These are phyloP conservation scores for Menidia beryllina DNA, from an alignment of 2,113 vertebrate species.

Conservation along the genomic window DNA sequence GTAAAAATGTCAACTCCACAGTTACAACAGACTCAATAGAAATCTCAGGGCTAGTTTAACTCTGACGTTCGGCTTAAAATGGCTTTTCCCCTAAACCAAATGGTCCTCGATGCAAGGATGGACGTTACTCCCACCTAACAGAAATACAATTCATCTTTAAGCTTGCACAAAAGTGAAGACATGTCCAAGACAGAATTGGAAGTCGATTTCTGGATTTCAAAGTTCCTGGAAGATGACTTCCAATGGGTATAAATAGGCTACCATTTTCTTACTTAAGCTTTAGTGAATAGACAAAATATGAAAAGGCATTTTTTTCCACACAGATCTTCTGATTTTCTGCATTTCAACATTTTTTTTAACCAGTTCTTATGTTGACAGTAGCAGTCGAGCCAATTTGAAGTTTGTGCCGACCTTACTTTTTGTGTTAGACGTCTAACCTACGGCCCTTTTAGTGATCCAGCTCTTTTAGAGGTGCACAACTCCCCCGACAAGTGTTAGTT, in stretches of 20 bases:
- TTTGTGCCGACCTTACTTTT: constrained; percentile 5
- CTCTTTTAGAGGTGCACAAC: constrained; percentile 7
- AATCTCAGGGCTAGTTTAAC: neutral
- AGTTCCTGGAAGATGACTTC: neutral
- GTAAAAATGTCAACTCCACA: too few relatives aligned
- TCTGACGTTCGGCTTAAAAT: neutral
- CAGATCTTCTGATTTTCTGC: neutral
- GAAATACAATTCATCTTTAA: neutral
- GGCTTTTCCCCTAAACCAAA: too few relatives aligned
- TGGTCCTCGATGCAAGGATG: neutral
- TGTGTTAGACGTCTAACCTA: neutral
- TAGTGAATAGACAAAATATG: too few relatives aligned
- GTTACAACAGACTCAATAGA: neutral
- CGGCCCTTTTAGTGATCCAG: constrained; percentile 3
- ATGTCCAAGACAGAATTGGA: neutral
- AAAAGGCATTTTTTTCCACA: too few relatives aligned
- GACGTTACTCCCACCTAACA: neutral
- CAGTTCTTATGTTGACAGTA: too few relatives aligned
- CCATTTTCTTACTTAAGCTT: too few relatives aligned
- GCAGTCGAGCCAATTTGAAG: constrained; percentile 1
- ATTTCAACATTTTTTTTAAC: too few relatives aligned
- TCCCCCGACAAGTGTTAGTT: neutral
- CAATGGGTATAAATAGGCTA: too few relatives aligned
- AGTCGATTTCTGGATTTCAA: neutral
- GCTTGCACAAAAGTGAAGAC: neutral